Evolutionary conservation across 2,113 vertebrate species (phyloP).

Genomic region (Ramphastos sulfuratus): DNA sequence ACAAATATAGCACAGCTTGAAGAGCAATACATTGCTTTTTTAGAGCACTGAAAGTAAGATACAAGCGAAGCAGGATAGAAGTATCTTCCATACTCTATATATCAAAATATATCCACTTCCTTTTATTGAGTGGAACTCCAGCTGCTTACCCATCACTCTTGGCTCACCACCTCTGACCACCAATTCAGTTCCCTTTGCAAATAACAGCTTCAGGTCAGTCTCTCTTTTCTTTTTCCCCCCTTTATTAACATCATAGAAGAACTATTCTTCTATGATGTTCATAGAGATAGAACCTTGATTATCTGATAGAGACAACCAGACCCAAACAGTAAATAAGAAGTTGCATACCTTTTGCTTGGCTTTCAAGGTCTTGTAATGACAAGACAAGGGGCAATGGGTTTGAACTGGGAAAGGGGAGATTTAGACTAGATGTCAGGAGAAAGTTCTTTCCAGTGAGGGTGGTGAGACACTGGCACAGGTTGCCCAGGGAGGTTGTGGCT

Average conservation of each 20-base stretch:
- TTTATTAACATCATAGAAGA: background rate
- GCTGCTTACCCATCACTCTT: background rate
- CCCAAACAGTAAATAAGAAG: background rate
- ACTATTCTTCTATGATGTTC: background rate
- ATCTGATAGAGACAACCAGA: background rate
- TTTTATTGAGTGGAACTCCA: background rate
- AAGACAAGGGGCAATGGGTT: too few species aligned
- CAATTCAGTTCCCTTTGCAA: background rate
- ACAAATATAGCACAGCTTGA: background rate
- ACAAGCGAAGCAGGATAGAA: background rate
- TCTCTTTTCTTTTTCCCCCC: too few species aligned
- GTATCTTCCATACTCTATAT: background rate
- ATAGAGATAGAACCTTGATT: background rate
- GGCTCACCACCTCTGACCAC: background rate
- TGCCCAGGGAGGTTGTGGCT: too few species aligned
- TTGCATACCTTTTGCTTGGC: background rate
- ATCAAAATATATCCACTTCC: background rate
- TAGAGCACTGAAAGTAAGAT: background rate
- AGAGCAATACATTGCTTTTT: background rate
- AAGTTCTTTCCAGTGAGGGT: too few species aligned
- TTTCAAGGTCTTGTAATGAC: background rate
- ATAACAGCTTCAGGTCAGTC: background rate
- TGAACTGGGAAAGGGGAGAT: too few species aligned
- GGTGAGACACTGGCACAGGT: too few species aligned
- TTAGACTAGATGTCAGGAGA: too few species aligned